phyloP scores from a whole-genome alignment of 1,140 invertebrate species.

The Zaprionus ghesquierei region DNA sequence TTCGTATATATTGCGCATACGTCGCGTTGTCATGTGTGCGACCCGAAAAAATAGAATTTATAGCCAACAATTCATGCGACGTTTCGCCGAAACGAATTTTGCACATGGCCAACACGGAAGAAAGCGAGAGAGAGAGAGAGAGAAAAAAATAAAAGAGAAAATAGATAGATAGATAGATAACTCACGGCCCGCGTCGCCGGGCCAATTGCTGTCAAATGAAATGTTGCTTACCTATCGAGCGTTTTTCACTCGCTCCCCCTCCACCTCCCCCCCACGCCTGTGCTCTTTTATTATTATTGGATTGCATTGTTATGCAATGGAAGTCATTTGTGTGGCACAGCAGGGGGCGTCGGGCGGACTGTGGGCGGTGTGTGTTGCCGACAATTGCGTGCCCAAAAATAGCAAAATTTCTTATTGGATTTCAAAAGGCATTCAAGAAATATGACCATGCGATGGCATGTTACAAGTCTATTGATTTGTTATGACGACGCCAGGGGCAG shows the following conservation, averaged over 20 bases:
- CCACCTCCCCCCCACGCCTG: background rate
- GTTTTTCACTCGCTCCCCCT: background rate
- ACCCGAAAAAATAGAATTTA: slow-evolving; percentile 40
- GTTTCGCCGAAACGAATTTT: slow-evolving; percentile 31
- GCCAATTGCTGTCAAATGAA: slow-evolving; percentile 69
- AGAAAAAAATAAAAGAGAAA: background rate
- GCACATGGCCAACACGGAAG: slow-evolving; percentile 11
- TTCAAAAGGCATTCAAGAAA: slow-evolving; percentile 58
- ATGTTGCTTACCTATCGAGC: slow-evolving; percentile 57
- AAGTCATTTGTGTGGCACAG: slow-evolving; percentile 21
- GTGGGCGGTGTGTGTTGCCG: background rate
- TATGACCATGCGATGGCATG: slow-evolving; percentile 25
- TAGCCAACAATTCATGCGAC: slow-evolving; percentile 35
- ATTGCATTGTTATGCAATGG: slow-evolving; percentile 72
- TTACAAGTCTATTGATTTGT: slow-evolving; percentile 66
- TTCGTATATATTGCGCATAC: slow-evolving; percentile 37
- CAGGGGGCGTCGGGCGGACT: background rate
- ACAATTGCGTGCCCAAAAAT: slow-evolving; percentile 64
- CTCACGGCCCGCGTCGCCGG: slow-evolving; percentile 40
- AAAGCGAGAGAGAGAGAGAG: background rate
- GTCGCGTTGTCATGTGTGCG: slow-evolving; percentile 40
- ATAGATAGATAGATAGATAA: slow-evolving; percentile 28
- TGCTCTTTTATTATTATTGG: slow-evolving; percentile 45
- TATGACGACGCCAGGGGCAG: slow-evolving; percentile 48
- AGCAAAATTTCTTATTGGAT: slow-evolving; percentile 62